Conservation (phyloP, 2,113 vertebrate genomes). For the Dasyornis broadbenti region DNA sequence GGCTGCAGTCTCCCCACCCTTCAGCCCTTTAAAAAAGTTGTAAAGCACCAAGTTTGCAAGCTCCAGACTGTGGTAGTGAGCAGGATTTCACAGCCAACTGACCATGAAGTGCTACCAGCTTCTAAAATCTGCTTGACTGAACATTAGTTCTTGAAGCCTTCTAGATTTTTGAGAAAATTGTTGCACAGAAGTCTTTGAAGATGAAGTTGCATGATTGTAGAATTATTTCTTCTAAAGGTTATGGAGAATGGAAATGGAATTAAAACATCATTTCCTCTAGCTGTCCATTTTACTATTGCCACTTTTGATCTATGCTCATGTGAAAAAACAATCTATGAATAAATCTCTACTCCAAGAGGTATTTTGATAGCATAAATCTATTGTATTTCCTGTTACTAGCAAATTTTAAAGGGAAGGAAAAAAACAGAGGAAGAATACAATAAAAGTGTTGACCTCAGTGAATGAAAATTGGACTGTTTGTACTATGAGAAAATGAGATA, state of each 20-base stretch:
- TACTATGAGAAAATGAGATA: conserved; percentile 24
- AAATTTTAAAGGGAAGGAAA: background rate
- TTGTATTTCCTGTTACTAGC: background rate
- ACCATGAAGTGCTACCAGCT: background rate
- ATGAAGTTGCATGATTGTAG: background rate
- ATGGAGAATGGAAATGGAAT: background rate
- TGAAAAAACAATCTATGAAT: background rate
- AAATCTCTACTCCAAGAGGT: background rate
- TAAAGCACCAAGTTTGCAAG: background rate
- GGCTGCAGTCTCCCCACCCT: background rate
- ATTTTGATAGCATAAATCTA: background rate
- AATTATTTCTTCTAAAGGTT: background rate
- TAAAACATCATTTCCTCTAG: background rate
- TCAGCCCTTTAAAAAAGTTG: background rate
- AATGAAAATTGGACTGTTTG: background rate
- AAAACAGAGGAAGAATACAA: background rate
- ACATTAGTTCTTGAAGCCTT: background rate
- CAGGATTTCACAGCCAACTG: background rate
- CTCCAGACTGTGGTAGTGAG: background rate
- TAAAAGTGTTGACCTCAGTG: background rate
- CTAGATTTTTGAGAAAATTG: background rate
- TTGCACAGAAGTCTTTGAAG: background rate
- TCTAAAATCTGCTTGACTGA: background rate
- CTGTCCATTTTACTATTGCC: background rate
- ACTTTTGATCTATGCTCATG: background rate